Evolutionary conservation across 2,888 invertebrate genomes (phyloP).

Genomic region (Andrena chrysosceles): DNA sequence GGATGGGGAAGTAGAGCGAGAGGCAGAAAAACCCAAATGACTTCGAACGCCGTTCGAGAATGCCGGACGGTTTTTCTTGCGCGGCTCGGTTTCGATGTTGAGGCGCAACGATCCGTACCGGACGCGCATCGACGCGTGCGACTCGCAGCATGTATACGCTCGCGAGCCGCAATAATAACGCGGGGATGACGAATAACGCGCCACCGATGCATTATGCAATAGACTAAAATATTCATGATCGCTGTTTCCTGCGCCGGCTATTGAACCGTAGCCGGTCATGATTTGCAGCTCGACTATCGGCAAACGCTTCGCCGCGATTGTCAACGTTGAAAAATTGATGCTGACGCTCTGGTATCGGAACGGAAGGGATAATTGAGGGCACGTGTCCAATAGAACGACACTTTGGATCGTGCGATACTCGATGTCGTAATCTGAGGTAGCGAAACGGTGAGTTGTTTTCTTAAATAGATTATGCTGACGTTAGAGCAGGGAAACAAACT

Average conservation of each 20-base stretch:
- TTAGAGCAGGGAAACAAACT: no score
- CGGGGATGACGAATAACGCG: conserved; percentile 63
- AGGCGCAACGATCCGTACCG: conserved; percentile 33
- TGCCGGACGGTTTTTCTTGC: neutral
- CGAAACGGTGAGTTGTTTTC: neutral
- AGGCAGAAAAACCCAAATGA: neutral
- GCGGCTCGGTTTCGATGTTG: conserved; percentile 28
- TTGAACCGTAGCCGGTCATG: conserved; percentile 51
- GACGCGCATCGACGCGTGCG: conserved; percentile 63
- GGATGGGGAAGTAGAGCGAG: neutral
- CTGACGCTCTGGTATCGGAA: neutral
- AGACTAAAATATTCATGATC: conserved; percentile 70
- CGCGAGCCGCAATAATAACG: conserved; percentile 60
- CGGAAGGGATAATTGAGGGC: conserved; percentile 27
- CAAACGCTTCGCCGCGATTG: conserved; percentile 28
- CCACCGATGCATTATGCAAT: conserved; percentile 68
- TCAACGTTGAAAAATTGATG: conserved; percentile 42
- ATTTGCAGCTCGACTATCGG: conserved; percentile 56
- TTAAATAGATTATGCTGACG: neutral
- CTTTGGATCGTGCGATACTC: conserved; percentile 12
- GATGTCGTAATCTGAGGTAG: neutral
- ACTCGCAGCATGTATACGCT: conserved; percentile 47
- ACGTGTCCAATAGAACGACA: conserved; percentile 1
- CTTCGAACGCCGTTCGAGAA: neutral
- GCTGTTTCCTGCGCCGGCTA: conserved; percentile 56